phyloP scores from a whole-genome alignment of 2,797 vertebrate genomes.

The Bucorvus abyssinicus region DNA sequence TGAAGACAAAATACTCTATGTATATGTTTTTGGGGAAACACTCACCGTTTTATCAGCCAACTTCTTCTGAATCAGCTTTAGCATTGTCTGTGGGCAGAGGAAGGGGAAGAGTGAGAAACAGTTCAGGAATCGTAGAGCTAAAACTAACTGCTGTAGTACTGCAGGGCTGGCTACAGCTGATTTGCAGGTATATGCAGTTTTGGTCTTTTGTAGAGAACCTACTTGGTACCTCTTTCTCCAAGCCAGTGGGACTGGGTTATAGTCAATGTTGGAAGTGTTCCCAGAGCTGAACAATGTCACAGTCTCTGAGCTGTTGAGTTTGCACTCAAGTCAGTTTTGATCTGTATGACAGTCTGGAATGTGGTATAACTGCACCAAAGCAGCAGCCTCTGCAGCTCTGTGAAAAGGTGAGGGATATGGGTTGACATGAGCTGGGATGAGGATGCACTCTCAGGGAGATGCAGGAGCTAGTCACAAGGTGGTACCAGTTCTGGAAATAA shows the following conservation, averaged over 20 bases:
- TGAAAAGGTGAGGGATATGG: background rate
- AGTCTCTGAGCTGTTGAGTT: background rate
- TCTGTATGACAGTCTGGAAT: background rate
- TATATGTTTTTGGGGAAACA: background rate
- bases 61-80: slow-evolving; percentile 97
- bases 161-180: background rate
- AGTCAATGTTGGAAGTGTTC: background rate
- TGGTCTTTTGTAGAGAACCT: background rate
- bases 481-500: background rate
- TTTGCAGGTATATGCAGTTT: background rate
- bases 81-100: slow-evolving; percentile 86
- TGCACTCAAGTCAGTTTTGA: background rate
- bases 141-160: background rate
- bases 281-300: background rate
- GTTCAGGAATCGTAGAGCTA: background rate
- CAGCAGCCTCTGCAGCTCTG: background rate
- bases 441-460: background rate
- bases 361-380: background rate
- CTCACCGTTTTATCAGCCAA: slow-evolving; percentile 91
- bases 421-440: background rate
- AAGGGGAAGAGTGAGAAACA: background rate
- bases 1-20: background rate
- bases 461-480: background rate
- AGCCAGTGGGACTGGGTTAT: background rate
- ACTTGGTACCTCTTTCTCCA: background rate